Evolutionary conservation across 2,888 invertebrate genomes (phyloP), one percentile per base, ranked within the genome.

Genomic region (Microplitis manilae): DNA sequence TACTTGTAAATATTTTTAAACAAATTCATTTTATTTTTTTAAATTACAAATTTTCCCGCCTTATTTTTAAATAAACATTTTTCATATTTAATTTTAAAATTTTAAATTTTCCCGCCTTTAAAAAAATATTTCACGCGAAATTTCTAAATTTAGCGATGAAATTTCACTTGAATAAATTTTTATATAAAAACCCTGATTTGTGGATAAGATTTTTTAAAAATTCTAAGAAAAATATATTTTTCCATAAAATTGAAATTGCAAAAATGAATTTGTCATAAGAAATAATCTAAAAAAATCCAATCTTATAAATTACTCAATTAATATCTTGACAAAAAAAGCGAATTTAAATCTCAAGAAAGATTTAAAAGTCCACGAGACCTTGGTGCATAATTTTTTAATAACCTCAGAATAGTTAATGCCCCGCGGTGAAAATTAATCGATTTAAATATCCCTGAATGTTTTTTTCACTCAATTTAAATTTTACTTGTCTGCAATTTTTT

Each of bases 1-100:
- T 60, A 59, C 30, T 71, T 71, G 15, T 38, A 68, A 68, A 68
- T 68, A 17, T 13, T 50, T 50, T 41, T 65, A 64, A 50, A 65
- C 50, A 65, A 50, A 64, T 38, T n/a, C 30, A 30, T 30, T 30
- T 30, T 30, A 30, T 30, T 30, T 30, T 30, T 30, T 30, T 2
- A 30, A 30, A 30, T 30, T 30, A 0, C 2, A 30, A 30, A 30
- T 30, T 30, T 30, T 30, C 2, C 30, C 30, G 30, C 30, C 30
- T 30, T 30, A 30, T 30, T 30, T 30, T 30, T 30, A 30, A 30
- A 30, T 4, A 30, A 30, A 30, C 0, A 30, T 30, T 30, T 30
- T 30, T 30, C 4, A 4, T 30, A 30, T 30, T 30, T 30, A 30
- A 30, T 30, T 30, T 30, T 30, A 4, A 0, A 30, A 30, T 30